These are phyloP conservation scores for Diorhabda carinulata DNA, from an alignment of 1,140 invertebrate species.

Conservation along the genomic window DNA sequence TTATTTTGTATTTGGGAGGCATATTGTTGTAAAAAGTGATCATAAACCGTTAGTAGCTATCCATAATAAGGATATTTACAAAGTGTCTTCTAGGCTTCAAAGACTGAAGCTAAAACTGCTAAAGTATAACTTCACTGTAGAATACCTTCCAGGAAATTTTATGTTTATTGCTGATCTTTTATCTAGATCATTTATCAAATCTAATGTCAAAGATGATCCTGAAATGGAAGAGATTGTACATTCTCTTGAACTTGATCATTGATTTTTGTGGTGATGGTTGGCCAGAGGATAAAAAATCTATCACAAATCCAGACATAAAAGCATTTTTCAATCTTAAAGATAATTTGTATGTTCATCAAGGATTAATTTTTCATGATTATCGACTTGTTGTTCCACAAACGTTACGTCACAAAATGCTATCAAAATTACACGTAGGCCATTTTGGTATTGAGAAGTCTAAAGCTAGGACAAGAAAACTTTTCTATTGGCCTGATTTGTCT, in stretches of 20 bases:
- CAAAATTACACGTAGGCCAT: conserved; percentile 26
- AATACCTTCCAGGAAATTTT: conserved; percentile 8
- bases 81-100: conserved; percentile 12
- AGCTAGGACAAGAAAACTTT: conserved; percentile 15
- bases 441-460: conserved; percentile 25
- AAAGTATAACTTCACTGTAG: conserved; percentile 16
- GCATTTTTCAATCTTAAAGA: conserved; percentile 15
- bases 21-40: conserved; percentile 18
- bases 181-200: conserved; percentile 6
- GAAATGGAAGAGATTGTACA: conserved; percentile 13
- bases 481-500: conserved; percentile 42
- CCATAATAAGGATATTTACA: conserved; percentile 15
- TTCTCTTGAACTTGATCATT: conserved; percentile 13
- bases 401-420: conserved; percentile 17
- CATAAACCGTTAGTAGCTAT: conserved; percentile 16
- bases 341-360: conserved; percentile 8
- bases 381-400: conserved; percentile 18
- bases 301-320: conserved; percentile 4
- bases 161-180: conserved; percentile 10
- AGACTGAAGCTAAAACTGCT: conserved; percentile 15
- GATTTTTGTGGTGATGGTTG: conserved; percentile 12
- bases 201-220: conserved; percentile 7
- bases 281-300: conserved; percentile 15
- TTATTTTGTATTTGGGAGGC: conserved; percentile 3
- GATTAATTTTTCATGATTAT: conserved; percentile 21